Base-by-base conservation (phyloP, 2,797 vertebrate species). In the Clarias fuscus region DNA sequence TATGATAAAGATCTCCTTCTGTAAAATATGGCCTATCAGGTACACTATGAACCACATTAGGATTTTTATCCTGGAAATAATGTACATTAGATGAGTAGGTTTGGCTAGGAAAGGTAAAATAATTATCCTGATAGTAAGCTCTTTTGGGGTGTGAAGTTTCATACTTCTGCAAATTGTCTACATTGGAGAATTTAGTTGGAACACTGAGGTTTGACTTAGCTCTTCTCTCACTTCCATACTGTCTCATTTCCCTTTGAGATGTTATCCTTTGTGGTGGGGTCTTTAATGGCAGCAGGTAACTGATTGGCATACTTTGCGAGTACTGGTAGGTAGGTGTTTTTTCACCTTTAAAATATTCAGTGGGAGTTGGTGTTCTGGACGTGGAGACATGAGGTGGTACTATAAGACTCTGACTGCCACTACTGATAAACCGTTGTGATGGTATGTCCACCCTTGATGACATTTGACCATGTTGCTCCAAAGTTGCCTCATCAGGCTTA, bases 151-250 rank as follows among this genome's bases (percentile, higher is more conserved):
- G 95, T 88, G 93, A 91, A 86, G 91, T 91, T 7, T 95, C 92
- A 85, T 95, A 97, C 86, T 95, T 94, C 0, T 93, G 92, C 0
- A 96, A 89, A 61, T 98, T 98, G 85, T 98, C 98, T 0, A 96
- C 93, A 27, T 98, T 98, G 95, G 97, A 98, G 90, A 97, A 97
- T 84, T 97, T 97, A 18, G 96, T 95, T 73, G 97, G 97, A 89
- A 96, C 94, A 0, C 95, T 93, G 0, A 97, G 93, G 65, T 96
- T 95, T 0, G 96, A 91, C 89, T 96, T 97, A 88, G 96, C 95
- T 92, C 96, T 94, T 68, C 93, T 94, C 86, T 98, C 97, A 84
- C 96, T 94, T 64, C 96, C 96, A 0, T 94, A 92, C 58, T 95
- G 93, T 88, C 93, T 91, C 40, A 89, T 88, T 84, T 96, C 95